Percentiles rank a stretch among this genome's conserved stretches.
phyloP scores from a whole-genome alignment of 2,113 vertebrate genomes.

The Ictalurus punctatus region DNA sequence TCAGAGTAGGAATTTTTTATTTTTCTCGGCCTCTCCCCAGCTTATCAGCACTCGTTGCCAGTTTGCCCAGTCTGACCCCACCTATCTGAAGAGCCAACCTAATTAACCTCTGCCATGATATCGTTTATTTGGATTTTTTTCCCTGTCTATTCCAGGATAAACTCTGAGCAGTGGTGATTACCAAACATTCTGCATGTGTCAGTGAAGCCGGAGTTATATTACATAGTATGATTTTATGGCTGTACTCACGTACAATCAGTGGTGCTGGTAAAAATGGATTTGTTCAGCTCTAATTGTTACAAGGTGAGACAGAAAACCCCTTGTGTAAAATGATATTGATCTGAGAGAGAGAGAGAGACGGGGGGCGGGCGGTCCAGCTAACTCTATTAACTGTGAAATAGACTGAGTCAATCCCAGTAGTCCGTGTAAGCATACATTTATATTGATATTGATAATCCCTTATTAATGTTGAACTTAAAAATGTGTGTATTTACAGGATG shows the following conservation, averaged over 20 bases:
- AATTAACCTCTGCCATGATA: background rate
- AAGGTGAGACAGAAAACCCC: constrained; percentile 3
- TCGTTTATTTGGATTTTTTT: constrained; percentile 12
- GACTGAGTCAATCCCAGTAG: background rate
- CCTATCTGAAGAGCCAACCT: background rate
- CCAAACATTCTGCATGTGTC: background rate
- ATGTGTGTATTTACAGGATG: background rate
- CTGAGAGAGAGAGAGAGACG: background rate
- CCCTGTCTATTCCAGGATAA: background rate
- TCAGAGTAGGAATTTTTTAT: background rate
- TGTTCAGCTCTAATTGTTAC: constrained; percentile 44
- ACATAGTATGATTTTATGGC: constrained; percentile 1
- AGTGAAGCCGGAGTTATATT: background rate
- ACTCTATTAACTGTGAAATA: constrained; percentile 25
- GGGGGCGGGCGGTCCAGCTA: background rate
- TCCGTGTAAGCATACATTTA: constrained; percentile 26
- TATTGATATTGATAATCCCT: constrained; percentile 9
- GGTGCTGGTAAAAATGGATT: constrained; percentile 11
- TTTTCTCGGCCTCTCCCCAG: background rate
- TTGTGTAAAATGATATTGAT: constrained; percentile 41
- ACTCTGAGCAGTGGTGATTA: constrained; percentile 31
- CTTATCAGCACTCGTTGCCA: background rate
- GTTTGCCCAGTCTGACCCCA: background rate
- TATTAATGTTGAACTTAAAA: background rate
- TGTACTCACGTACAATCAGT: constrained; percentile 7